These are phyloP conservation scores for Anguilla obscura DNA, from an alignment of 2,797 vertebrate species.

Conservation along the genomic window DNA sequence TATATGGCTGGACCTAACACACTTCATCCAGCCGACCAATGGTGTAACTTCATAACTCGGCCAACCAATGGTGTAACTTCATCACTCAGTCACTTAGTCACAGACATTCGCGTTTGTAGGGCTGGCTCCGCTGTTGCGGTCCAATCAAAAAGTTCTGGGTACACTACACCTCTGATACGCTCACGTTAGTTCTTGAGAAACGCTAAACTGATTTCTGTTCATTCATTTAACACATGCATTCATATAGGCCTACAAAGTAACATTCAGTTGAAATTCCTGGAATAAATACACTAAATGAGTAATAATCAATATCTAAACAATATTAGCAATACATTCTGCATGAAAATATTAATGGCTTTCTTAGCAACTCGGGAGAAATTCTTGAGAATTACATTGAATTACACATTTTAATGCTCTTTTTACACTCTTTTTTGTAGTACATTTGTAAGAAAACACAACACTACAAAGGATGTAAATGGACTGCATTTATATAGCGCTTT, in stretches of 20 bases:
- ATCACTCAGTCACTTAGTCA: too few relatives aligned
- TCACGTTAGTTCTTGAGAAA: too few relatives aligned
- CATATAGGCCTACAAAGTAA: background rate
- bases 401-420: background rate
- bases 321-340: slow-evolving; percentile 2
- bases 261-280: background rate
- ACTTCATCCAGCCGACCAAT: too few relatives aligned
- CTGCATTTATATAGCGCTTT: too few relatives aligned
- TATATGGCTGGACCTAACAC: too few relatives aligned
- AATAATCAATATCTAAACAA: background rate
- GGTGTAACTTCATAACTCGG: too few relatives aligned
- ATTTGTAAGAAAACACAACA: slow-evolving; percentile 16
- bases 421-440: background rate
- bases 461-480: slow-evolving; percentile 16
- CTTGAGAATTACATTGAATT: background rate
- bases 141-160: too few relatives aligned
- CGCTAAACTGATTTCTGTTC: background rate
- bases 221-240: background rate
- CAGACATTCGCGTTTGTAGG: too few relatives aligned
- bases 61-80: too few relatives aligned
- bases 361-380: background rate
- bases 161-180: too few relatives aligned
- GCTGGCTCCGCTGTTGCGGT: too few relatives aligned
- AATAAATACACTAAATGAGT: background rate
- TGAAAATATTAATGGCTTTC: background rate